Percentiles rank a stretch among this genome's conserved stretches.
Evolutionary conservation across 2,113 vertebrate species (phyloP).

Genomic region (Oreochromis tanganicae): DNA sequence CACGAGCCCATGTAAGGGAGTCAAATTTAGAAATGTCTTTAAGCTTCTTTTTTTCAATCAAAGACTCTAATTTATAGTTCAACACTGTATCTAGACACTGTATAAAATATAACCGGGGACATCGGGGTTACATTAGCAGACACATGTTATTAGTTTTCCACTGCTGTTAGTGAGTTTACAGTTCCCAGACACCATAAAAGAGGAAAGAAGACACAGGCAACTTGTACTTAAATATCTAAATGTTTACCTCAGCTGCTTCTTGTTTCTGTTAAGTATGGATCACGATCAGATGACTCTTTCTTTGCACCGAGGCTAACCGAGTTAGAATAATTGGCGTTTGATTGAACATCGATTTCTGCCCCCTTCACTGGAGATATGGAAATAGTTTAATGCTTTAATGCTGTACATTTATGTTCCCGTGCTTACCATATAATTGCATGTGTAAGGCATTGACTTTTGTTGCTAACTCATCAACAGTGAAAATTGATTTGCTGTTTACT

Average conservation of each 20-base stretch:
- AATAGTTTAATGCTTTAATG: neutral
- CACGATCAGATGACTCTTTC: neutral
- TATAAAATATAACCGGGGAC: neutral
- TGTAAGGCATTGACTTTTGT: neutral
- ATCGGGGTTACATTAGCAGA: neutral
- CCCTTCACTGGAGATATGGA: neutral
- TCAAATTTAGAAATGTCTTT: neutral
- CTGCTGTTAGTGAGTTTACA: neutral
- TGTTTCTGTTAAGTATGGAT: neutral
- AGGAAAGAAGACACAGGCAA: neutral
- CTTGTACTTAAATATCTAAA: neutral
- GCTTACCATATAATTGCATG: neutral
- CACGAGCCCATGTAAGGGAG: neutral
- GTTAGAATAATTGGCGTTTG: neutral
- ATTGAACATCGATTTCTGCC: neutral
- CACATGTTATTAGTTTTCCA: neutral
- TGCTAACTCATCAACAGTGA: neutral
- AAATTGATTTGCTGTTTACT: neutral
- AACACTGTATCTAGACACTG: neutral
- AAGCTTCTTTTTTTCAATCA: neutral
- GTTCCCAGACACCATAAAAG: neutral
- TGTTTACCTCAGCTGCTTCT: neutral
- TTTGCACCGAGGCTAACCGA: neutral
- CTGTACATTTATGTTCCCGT: neutral
- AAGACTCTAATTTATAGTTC: neutral